Evolutionary conservation across 2,797 vertebrate species (phyloP), one percentile per base, ranked within the genome.

Genomic region (Pristis pectinata): DNA sequence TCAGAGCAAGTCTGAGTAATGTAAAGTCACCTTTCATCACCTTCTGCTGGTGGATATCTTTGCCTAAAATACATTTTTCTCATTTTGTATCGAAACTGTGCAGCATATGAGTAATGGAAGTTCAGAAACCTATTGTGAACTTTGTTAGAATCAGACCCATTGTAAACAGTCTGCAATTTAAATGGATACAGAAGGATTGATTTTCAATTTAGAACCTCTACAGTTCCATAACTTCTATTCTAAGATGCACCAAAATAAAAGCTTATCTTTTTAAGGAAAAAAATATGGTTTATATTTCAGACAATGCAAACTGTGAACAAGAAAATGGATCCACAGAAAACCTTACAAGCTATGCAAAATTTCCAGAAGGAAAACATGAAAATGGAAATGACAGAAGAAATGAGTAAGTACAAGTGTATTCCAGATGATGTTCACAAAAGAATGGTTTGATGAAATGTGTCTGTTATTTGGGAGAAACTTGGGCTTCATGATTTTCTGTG

Each of bases 331-430:
- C 99, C 99, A 94, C 98, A 99, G 95, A 99, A 99, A 96, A 99
- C 99, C 0, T 95, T 99, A 95, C 98, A 99, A 96, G 99, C 98
- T 9, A 99, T 99, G 99, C 98, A 99, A 96, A 98, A 99, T 96
- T 99, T 99, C 97, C 99, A 99, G 97, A 99, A 99, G 95, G 99
- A 99, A 96, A 99, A 99, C 96, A 98, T 99, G 98, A 99, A 99
- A 96, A 99, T 99, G 98, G 98, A 97, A 95, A 99, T 99, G 98
- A 99, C 98, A 0, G 99, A 99, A 96, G 99, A 99, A 95, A 98
- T 99, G 98, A 99, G 99, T 99, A 97, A 98, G 98, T 97, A 95
- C 61, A 95, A 17, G 27, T 70, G 24, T 82, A 77, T 74, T 79
- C 2, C 37, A 13, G 11, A 3, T 30, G 34, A 59, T 61, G 15